Conservation (phyloP, 2,888 invertebrate species). For the Physocephala rufipes region DNA sequence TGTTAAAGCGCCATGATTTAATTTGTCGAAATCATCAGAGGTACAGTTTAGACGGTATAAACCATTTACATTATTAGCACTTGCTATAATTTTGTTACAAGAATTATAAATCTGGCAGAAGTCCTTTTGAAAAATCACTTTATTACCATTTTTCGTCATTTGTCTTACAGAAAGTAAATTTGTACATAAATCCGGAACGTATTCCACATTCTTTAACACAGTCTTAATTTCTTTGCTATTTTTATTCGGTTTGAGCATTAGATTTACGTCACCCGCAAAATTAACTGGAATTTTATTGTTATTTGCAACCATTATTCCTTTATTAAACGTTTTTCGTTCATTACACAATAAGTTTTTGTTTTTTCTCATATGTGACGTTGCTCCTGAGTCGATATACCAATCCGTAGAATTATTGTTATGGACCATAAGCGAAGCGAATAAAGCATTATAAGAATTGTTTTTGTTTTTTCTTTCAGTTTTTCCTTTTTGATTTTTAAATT, state of each 20-base stretch:
- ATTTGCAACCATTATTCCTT: background rate
- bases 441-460: too few species aligned
- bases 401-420: constrained; percentile 12
- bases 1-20: too few species aligned
- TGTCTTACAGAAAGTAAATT: constrained; percentile 2
- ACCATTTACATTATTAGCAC: too few species aligned
- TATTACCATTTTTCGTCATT: background rate
- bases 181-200: background rate
- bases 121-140: background rate
- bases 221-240: too few species aligned
- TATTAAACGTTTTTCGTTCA: background rate
- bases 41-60: too few species aligned
- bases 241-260: too few species aligned
- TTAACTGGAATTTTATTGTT: constrained; percentile 19
- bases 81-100: too few species aligned
- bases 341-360: constrained; percentile 3
- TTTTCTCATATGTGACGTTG: constrained; percentile 11
- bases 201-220: background rate
- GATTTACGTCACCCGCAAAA: constrained; percentile 15
- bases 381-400: constrained; percentile 13
- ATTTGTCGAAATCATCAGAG: too few species aligned
- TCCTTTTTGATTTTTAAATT: constrained; percentile 5
- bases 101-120: too few species aligned
- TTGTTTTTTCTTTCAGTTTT: constrained; percentile 15
- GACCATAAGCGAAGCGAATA: constrained; percentile 24